Evolutionary conservation across 2,113 vertebrate genomes (phyloP).

Genomic region (Alouatta palliata): DNA sequence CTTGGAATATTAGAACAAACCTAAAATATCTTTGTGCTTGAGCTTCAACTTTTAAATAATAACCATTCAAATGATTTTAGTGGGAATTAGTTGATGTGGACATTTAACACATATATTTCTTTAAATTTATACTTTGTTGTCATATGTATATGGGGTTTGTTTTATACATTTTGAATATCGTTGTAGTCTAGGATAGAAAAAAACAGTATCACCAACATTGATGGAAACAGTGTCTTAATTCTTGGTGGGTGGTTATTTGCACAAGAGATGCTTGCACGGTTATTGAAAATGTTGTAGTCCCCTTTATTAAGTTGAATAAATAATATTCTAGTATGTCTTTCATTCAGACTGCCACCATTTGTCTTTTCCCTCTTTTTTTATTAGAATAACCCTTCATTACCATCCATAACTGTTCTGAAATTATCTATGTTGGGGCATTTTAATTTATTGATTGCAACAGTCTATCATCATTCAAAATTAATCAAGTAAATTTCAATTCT

Average conservation of each 20-base stretch:
- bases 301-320: background rate
- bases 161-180: background rate
- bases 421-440: background rate
- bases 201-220: background rate
- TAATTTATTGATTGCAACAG: background rate
- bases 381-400: background rate
- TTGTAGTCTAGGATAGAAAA: background rate
- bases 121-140: background rate
- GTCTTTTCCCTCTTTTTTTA: background rate
- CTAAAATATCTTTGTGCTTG: background rate
- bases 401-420: background rate
- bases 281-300: background rate
- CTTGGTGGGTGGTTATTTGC: background rate
- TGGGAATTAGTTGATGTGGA: background rate
- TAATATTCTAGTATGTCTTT: background rate
- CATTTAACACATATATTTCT: background rate
- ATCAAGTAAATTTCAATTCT: background rate
- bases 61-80: background rate
- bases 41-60: background rate
- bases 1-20: background rate
- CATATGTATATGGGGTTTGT: background rate
- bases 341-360: background rate
- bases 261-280: background rate
- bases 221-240: background rate
- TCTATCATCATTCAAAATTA: slow-evolving; percentile 40